These are phyloP conservation scores for Ischnus inquisitorius DNA, from an alignment of 2,888 invertebrate species.

Conservation along the genomic window DNA sequence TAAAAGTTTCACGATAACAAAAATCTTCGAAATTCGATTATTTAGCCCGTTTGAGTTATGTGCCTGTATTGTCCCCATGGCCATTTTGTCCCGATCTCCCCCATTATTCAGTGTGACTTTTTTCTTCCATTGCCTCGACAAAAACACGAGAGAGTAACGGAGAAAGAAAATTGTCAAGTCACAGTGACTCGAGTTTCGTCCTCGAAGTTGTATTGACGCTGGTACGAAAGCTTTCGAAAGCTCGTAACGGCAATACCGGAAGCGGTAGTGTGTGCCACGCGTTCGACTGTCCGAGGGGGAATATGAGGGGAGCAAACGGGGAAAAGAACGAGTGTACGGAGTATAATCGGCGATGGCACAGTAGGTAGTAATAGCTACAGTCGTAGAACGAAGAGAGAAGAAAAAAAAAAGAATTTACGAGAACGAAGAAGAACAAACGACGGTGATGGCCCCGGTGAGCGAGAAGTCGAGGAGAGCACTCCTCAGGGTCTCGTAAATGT, in stretches of 20 bases:
- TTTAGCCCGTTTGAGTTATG: no score
- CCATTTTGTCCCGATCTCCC: no score
- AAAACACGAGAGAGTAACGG: not conserved
- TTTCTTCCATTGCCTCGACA: not conserved
- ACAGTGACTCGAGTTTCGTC: slow-evolving; percentile 30
- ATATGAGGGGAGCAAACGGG: not conserved
- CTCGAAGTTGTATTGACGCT: slow-evolving; percentile 15
- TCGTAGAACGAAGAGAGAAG: slow-evolving; percentile 32
- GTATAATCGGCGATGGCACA: slow-evolving; percentile 21
- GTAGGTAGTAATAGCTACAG: slow-evolving; percentile 32
- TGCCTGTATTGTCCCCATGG: no score
- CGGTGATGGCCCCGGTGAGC: slow-evolving; percentile 16
- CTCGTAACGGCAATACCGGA: slow-evolving; percentile 49
- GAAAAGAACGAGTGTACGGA: slow-evolving; percentile 9
- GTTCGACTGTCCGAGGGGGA: slow-evolving; percentile 23
- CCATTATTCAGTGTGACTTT: no score
- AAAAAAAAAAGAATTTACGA: slow-evolving; percentile 60
- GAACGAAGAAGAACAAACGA: slow-evolving; percentile 35
- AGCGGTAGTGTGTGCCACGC: slow-evolving; percentile 28
- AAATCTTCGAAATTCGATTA: no score
- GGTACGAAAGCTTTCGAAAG: slow-evolving; percentile 52
- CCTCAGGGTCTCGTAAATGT: slow-evolving; percentile 60
- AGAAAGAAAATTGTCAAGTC: slow-evolving; percentile 12
- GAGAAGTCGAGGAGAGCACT: slow-evolving; percentile 28
- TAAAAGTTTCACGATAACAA: no score